Evolutionary conservation across 1,140 invertebrate genomes (phyloP).

Genomic region (Paracyclopina nana): DNA sequence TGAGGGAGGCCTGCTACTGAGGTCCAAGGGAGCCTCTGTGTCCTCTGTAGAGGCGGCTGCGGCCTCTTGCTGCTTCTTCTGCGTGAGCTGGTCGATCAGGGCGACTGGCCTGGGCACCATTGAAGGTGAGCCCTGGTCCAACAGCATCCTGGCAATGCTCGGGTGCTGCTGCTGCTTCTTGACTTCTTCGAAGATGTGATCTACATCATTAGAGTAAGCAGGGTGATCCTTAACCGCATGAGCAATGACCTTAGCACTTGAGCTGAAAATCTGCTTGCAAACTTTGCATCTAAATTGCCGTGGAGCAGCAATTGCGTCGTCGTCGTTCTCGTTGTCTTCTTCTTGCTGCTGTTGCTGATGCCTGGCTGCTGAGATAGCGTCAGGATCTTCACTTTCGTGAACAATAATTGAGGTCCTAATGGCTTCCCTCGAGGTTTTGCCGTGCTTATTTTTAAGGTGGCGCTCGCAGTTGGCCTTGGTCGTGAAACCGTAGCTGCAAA

Average conservation of each 20-base stretch:
- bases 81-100: no score
- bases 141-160: slow-evolving; percentile 37
- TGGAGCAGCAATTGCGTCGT: neutral
- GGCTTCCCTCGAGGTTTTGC: slow-evolving; percentile 57
- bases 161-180: slow-evolving; percentile 27
- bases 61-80: no score
- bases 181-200: slow-evolving; percentile 9
- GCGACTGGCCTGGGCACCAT: no score
- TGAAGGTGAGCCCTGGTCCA: no score
- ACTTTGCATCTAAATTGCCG: slow-evolving; percentile 16
- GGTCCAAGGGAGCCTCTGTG: no score
- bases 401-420: slow-evolving; percentile 65
- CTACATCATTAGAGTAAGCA: slow-evolving; percentile 11
- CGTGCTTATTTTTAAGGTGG: slow-evolving; percentile 46
- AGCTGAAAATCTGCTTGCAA: slow-evolving; percentile 7
- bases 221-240: slow-evolving; percentile 11
- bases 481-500: slow-evolving; percentile 25
- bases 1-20: no score
- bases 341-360: slow-evolving; percentile 38
- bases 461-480: slow-evolving; percentile 24
- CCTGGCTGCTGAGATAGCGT: no score
- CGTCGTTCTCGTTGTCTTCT: slow-evolving; percentile 29
- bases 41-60: no score
- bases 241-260: slow-evolving; percentile 10
- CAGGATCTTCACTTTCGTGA: slow-evolving; percentile 59